Conservation (phyloP, 2,797 vertebrate species). For the Danio tinwini region DNA sequence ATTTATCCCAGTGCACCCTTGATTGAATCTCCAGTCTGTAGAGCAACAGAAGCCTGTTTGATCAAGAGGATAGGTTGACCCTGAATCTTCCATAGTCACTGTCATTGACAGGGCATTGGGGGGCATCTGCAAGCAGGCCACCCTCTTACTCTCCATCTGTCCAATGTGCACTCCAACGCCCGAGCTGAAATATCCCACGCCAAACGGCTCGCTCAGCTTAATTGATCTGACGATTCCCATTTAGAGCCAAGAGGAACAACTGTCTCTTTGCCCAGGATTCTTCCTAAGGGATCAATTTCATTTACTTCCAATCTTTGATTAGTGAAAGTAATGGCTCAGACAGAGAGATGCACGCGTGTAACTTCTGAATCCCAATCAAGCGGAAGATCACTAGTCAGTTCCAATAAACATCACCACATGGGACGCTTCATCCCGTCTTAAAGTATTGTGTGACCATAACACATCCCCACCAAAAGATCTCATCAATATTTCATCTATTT, state of each 20-base stretch:
- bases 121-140: conserved; percentile 19
- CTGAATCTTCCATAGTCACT: not conserved
- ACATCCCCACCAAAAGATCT: not conserved
- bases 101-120: not conserved
- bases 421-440: not conserved
- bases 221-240: conserved; percentile 34
- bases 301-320: conserved; percentile 23
- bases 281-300: conserved; percentile 40
- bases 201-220: conserved; percentile 49
- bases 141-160: conserved; percentile 45
- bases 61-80: not conserved
- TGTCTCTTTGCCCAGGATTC: conserved; percentile 29
- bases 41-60: not conserved
- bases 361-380: conserved; percentile 31
- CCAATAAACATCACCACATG: not conserved
- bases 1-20: too few species aligned
- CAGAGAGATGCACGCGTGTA: not conserved
- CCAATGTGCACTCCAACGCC: conserved; percentile 7
- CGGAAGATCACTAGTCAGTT: conserved; percentile 25
- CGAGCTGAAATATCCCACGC: conserved; percentile 9
- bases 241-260: conserved; percentile 37
- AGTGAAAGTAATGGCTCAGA: conserved; percentile 24
- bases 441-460: not conserved
- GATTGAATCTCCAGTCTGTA: not conserved
- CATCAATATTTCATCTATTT: conserved; percentile 20